Base-by-base conservation (phyloP, 2,888 invertebrate species). In the Acheta domesticus region DNA sequence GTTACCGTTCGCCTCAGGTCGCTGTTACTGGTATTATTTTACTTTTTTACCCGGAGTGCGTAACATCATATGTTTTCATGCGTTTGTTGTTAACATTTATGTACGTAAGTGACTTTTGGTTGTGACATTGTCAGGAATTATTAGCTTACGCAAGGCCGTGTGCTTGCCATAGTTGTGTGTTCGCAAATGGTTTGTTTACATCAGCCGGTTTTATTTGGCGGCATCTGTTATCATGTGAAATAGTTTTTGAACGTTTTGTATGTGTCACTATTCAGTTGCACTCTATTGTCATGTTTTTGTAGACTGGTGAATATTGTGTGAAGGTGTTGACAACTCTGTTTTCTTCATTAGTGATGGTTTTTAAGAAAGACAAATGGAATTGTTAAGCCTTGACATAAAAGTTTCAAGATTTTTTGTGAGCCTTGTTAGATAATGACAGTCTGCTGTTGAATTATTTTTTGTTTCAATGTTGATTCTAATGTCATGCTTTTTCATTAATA, bases 21-120 rank as follows among this genome's bases (percentile, higher is more conserved):
- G n/a, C 19, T 79, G 79, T 79, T 48, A 23, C 19, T 79, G 79
- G 75, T 48, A 76, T 11, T 48, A 20, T 48, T 78, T 48, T 74
- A 78, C 14, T 36, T 74, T n/a, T 74, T 78, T 74, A 12, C 14
- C 74, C 19, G 16, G 48, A 21, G 78, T 74, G 2, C 74, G 20
- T 78, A 16, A 20, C 48, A 36, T n/a, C 14, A n/a, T 62, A 5
- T 19, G 62, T 62, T 62, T 62, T 62, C 62, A 62, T n/a, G 62
- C n/a, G 62, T 19, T 62, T 19, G 62, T 19, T n/a, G 11, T 62
- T 14, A 62, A 62, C 62, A 36, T 36, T 36, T 36, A 36, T 36
- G 36, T 36, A 36, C 8, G 36, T 36, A 36, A 36, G 36, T 36
- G 36, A 36, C 36, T 36, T 36, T 36, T 36, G 8, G 36, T 36